Base-by-base conservation (phyloP, 2,797 vertebrate genomes). In the Hyperoplus lanceolatus region DNA sequence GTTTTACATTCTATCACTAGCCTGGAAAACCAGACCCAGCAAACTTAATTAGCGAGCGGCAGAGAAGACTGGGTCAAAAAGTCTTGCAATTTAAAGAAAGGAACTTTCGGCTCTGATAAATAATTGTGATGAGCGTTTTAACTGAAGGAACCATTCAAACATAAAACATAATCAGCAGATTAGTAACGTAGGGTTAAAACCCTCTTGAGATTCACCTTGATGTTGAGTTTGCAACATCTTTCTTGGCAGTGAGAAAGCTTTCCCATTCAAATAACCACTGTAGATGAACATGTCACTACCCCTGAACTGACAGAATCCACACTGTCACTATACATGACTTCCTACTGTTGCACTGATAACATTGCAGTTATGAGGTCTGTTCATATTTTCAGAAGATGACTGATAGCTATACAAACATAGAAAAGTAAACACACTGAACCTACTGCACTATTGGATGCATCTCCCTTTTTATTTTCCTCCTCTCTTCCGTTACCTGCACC, bases 341-440 rank as follows among this genome's bases (percentile, higher is more conserved):
- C 29, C 29, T 41, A 36, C 8, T 46, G 15, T 48, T 8, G 0
- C 29, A 41, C 10, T 50, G 42, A 49, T 66, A 18, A 60, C 16
- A 15, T 6, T 49, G n/a, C 65, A 46, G 8, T 8, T 36, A 65
- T 8, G 41, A 65, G 15, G 5, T 41, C n/a, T 43, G 29, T 50
- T 70, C 12, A 42, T 68, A 62, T 74, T 42, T 55, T 56, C 49
- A 49, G 38, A 43, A 21, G 14, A 41, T 14, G 8, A 62, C 15
- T 16, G 39, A 2, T 21, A 13, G 38, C 41, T 12, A 45, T 49
- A 49, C 36, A 81, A 66, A 61, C 18, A 42, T 3, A 62, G 42
- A 50, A 55, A 73, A 38, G 36, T 58, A 72, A 60, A 59, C 58
- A 68, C n/a, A 18, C 41, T 41, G 7, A 60, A 68, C 50, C 43